These are phyloP conservation scores for Phylloscopus trochilus DNA, from an alignment of 2,113 vertebrate genomes.

Conservation along the genomic window DNA sequence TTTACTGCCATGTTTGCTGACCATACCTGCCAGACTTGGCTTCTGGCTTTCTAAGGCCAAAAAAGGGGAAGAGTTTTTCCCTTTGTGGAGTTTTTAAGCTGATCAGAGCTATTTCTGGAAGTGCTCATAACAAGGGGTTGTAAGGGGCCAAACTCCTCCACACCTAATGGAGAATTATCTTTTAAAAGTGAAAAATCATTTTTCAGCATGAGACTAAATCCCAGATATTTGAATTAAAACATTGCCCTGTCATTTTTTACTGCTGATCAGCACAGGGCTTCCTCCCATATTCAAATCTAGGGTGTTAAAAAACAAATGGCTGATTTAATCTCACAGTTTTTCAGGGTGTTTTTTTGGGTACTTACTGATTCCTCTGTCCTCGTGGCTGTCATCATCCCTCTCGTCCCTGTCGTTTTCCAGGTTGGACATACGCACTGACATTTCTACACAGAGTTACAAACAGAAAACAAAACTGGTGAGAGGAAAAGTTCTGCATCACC, in stretches of 20 bases:
- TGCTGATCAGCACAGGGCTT: not conserved
- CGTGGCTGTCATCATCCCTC: slow-evolving; percentile 94
- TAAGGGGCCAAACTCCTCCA: not conserved
- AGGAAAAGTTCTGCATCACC: not conserved
- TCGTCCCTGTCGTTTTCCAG: slow-evolving; percentile 96
- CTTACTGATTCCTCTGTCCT: slow-evolving; percentile 98
- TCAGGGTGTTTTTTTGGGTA: not conserved
- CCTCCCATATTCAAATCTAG: not conserved
- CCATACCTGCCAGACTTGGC: not conserved
- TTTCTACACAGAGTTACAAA: slow-evolving; percentile 80
- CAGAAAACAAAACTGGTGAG: slow-evolving; percentile 60
- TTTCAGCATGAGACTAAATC: not conserved
- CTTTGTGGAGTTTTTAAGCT: not conserved
- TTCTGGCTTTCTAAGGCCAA: not conserved
- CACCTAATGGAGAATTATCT: not conserved
- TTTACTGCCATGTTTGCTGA: not conserved
- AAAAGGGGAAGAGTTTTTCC: not conserved
- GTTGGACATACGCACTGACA: slow-evolving; percentile 99
- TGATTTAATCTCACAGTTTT: not conserved
- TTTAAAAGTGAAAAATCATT: not conserved
- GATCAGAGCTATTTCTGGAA: not conserved
- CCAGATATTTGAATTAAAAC: not conserved
- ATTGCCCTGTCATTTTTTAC: not conserved
- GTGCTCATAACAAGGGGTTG: not conserved
- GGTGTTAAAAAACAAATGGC: not conserved